phyloP scores from a whole-genome alignment of 2,888 invertebrate genomes.

The Harmothoe impar region DNA sequence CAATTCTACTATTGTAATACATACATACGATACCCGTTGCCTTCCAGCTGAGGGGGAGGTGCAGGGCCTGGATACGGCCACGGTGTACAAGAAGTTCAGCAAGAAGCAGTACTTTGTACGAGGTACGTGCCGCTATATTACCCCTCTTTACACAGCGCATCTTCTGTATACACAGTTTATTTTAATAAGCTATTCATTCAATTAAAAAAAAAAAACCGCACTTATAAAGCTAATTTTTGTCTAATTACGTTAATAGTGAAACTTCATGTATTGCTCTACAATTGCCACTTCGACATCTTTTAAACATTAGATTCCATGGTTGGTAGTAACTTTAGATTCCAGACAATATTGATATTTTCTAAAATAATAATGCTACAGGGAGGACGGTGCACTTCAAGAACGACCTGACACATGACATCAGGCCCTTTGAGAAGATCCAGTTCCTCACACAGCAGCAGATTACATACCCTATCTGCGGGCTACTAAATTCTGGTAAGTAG shows the following conservation, averaged over 20 bases:
- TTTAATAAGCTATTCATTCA: no score
- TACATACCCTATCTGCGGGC: not conserved
- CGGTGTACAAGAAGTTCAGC: not conserved
- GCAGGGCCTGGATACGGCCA: slow-evolving; percentile 15
- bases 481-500: slow-evolving; percentile 25
- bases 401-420: slow-evolving; percentile 20
- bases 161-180: no score
- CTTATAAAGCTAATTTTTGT: no score
- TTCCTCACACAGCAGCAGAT: not conserved
- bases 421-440: not conserved
- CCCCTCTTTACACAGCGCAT: no score
- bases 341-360: no score
- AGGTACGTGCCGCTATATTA: not conserved
- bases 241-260: no score
- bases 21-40: no score
- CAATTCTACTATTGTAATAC: no score
- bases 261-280: not conserved
- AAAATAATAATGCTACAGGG: not conserved
- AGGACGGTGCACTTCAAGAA: slow-evolving; percentile 2
- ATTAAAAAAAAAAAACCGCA: no score
- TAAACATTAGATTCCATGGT: no score
- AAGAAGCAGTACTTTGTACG: not conserved
- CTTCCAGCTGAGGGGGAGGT: not conserved
- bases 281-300: not conserved
- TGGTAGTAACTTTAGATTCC: no score